A percentile compares a stretch with the other conserved stretches of the same genome.
Conservation (phyloP, 2,797 vertebrate genomes). For the Valencia hispanica region DNA sequence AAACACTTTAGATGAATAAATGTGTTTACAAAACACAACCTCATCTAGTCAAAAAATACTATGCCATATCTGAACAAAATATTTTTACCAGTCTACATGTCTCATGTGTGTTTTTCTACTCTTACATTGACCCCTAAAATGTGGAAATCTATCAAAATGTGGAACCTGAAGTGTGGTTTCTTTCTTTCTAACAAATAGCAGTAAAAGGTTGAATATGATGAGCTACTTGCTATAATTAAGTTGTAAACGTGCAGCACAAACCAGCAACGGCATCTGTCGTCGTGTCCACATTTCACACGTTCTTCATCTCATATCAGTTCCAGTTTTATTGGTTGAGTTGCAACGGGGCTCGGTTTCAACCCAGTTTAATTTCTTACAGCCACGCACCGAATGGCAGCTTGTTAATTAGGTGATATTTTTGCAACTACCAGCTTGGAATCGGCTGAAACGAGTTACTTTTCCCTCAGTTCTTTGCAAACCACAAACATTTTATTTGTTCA, state of each 20-base stretch:
- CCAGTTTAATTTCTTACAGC: constrained; percentile 23
- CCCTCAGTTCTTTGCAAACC: background rate
- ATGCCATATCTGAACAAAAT: constrained; percentile 81
- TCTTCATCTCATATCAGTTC: constrained; percentile 31
- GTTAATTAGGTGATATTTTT: constrained; percentile 15
- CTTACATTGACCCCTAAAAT: constrained; percentile 24
- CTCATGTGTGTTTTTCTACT: constrained; percentile 36
- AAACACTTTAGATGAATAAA: constrained; percentile 65
- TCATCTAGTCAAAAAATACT: constrained; percentile 78
- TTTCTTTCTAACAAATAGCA: constrained; percentile 9
- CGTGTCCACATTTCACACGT: constrained; percentile 7
- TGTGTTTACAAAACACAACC: constrained; percentile 78
- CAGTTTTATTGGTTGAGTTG: constrained; percentile 19
- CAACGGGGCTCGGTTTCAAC: constrained; percentile 14
- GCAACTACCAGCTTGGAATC: constrained; percentile 16
- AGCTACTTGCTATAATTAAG: constrained; percentile 5
- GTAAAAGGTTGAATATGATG: constrained; percentile 6
- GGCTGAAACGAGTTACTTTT: background rate
- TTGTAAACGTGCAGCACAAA: constrained; percentile 26
- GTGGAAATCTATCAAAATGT: constrained; percentile 56
- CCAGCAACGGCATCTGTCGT: constrained; percentile 3
- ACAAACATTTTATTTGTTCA: background rate
- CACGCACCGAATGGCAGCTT: constrained; percentile 48
- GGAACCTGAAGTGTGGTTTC: constrained; percentile 22
- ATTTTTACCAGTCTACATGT: constrained; percentile 49